phyloP scores from a whole-genome alignment of 2,888 invertebrate species.

The Octonoba sinensis region DNA sequence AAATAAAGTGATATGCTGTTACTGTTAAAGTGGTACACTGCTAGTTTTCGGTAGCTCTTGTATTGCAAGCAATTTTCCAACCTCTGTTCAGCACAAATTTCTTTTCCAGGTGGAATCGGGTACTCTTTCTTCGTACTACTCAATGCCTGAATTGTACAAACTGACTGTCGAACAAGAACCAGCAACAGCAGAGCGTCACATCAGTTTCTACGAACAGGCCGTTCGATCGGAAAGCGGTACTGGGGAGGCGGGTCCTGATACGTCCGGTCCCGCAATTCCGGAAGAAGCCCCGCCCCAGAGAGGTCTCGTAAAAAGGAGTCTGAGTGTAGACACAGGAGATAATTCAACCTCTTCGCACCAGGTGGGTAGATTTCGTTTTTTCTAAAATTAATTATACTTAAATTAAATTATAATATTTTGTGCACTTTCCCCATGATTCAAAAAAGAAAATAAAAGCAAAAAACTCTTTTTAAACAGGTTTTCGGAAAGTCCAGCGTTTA shows the following conservation, averaged over 20 bases:
- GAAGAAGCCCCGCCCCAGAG: conserved; percentile 21
- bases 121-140: conserved; percentile 65
- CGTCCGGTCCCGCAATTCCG: conserved; percentile 3
- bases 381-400: too few relatives aligned
- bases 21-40: too few relatives aligned
- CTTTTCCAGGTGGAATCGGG: not conserved
- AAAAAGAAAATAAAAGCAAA: too few relatives aligned
- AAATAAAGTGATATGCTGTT: too few relatives aligned
- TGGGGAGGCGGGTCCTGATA: conserved; percentile 20
- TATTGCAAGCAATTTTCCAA: too few relatives aligned
- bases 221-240: conserved; percentile 22
- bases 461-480: too few relatives aligned
- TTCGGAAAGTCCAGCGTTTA: too few relatives aligned
- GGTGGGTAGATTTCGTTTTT: not conserved
- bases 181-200: conserved; percentile 27
- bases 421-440: too few relatives aligned
- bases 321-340: conserved; percentile 65
- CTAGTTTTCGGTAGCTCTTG: too few relatives aligned
- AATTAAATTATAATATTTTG: too few relatives aligned
- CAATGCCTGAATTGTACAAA: conserved; percentile 66
- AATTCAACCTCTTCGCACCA: conserved; percentile 26
- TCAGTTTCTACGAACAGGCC: conserved; percentile 59
- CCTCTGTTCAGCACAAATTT: too few relatives aligned
- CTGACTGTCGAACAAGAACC: conserved; percentile 29
- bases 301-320: conserved; percentile 65